These are phyloP conservation scores for Habropoda laboriosa DNA, from an alignment of 1,140 invertebrate species.

Conservation along the genomic window DNA sequence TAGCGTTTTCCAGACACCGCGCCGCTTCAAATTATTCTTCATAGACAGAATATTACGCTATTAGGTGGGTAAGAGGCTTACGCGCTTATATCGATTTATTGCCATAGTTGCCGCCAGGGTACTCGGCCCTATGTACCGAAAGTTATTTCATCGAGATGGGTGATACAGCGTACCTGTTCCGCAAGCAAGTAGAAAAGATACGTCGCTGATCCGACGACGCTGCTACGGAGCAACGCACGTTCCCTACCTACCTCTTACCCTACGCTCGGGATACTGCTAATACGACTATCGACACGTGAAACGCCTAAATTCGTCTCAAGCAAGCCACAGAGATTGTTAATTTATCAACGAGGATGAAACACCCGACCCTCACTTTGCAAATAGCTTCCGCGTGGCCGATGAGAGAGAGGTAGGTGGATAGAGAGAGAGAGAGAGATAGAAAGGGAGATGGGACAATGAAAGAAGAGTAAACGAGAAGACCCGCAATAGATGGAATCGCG, in stretches of 20 bases:
- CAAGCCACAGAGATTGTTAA: too few relatives aligned
- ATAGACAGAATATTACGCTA: slow-evolving; percentile 36
- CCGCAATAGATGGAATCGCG: slow-evolving; percentile 55
- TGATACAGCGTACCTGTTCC: not conserved
- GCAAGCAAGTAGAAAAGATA: not conserved
- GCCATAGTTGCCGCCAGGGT: slow-evolving; percentile 3
- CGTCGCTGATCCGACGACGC: slow-evolving; percentile 15
- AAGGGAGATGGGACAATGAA: not conserved
- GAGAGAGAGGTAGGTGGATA: not conserved
- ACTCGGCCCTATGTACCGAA: not conserved
- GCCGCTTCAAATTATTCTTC: slow-evolving; percentile 39
- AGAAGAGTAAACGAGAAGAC: slow-evolving; percentile 42
- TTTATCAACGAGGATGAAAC: too few relatives aligned
- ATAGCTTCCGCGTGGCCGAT: too few relatives aligned
- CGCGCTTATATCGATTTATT: slow-evolving; percentile 53
- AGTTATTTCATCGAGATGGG: slow-evolving; percentile 30
- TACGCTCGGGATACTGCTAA: too few relatives aligned
- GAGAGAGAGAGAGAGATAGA: not conserved
- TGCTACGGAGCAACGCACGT: too few relatives aligned
- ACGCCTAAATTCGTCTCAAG: too few relatives aligned
- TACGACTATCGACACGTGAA: not conserved
- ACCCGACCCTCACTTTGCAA: too few relatives aligned
- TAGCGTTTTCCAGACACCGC: not conserved
- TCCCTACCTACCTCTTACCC: too few relatives aligned
- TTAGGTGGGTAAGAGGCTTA: slow-evolving; percentile 47